Evolutionary conservation across 2,797 vertebrate species (phyloP).

Genomic region (Catharus ustulatus): DNA sequence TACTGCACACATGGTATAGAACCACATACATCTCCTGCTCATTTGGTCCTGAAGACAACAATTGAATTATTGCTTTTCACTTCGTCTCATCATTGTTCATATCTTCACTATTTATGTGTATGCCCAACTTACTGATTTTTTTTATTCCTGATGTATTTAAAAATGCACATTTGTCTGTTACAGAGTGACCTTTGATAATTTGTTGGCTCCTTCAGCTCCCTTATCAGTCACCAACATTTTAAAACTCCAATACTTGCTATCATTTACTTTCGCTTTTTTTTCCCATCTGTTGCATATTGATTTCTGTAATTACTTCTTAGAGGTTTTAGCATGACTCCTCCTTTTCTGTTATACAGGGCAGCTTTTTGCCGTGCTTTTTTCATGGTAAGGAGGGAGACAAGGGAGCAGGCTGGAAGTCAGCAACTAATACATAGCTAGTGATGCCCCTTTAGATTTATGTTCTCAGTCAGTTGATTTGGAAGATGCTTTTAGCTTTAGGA

Average conservation of each 20-base stretch:
- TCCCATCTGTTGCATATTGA: conserved; percentile 41
- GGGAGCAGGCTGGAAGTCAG: background rate
- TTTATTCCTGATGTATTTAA: background rate
- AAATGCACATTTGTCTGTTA: background rate
- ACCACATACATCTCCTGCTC: background rate
- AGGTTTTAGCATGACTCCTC: background rate
- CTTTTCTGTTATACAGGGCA: background rate
- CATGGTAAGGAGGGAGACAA: background rate
- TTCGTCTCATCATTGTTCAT: background rate
- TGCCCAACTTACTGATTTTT: background rate
- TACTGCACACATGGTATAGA: background rate
- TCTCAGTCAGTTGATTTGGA: background rate
- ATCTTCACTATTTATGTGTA: background rate
- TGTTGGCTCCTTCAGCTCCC: background rate
- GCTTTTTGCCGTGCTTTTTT: background rate
- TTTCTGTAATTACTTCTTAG: conserved; percentile 7
- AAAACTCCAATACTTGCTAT: conserved; percentile 19
- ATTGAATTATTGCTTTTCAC: background rate
- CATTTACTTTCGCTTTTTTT: conserved; percentile 37
- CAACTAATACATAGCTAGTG: background rate
- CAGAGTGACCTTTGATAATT: conserved; percentile 37
- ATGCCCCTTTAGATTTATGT: background rate
- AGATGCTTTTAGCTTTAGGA: background rate
- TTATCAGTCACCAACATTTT: conserved; percentile 37
- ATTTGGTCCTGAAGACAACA: background rate